Evolutionary conservation across 2,888 invertebrate species (phyloP).

Genomic region (Watsonalla cultraria): DNA sequence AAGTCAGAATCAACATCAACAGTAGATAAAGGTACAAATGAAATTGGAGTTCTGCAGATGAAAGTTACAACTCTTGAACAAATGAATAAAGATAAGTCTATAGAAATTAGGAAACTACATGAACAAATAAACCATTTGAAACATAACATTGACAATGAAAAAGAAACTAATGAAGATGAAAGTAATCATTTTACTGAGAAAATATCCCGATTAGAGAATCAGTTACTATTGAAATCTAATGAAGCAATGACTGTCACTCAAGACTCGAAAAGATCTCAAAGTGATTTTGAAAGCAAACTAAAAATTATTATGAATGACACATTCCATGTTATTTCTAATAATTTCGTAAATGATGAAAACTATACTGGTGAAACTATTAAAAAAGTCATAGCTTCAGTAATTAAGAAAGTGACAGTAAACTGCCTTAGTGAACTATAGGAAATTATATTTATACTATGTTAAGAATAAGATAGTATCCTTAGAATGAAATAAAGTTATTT

Average conservation of each 20-base stretch:
- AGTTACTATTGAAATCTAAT: slow-evolving; percentile 22
- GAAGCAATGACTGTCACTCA: slow-evolving; percentile 17
- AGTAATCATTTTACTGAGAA: slow-evolving; percentile 23
- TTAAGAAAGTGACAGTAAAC: slow-evolving; percentile 57
- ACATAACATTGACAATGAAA: slow-evolving; percentile 15
- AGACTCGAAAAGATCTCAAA: slow-evolving; percentile 16
- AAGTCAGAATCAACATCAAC: slow-evolving; percentile 6
- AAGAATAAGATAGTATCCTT: too few relatives aligned
- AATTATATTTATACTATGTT: too few relatives aligned
- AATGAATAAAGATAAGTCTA: slow-evolving; percentile 29
- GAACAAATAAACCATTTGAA: slow-evolving; percentile 31
- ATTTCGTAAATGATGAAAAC: slow-evolving; percentile 42
- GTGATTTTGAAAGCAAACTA: slow-evolving; percentile 31
- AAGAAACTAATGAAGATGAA: slow-evolving; percentile 9
- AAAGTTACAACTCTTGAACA: slow-evolving; percentile 32
- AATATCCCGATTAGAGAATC: slow-evolving; percentile 30
- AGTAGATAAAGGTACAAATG: slow-evolving; percentile 10
- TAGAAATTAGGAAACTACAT: slow-evolving; percentile 31
- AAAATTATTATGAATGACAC: slow-evolving; percentile 66
- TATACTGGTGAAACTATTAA: slow-evolving; percentile 56
- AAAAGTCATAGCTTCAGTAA: slow-evolving; percentile 46
- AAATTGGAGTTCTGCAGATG: slow-evolving; percentile 15
- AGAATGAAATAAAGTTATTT: too few relatives aligned
- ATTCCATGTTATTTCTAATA: slow-evolving; percentile 50
- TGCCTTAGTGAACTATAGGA: slow-evolving; percentile 31